Evolutionary conservation across 2,888 invertebrate species (phyloP).

Genomic region (Scaptomyza tumidula): DNA sequence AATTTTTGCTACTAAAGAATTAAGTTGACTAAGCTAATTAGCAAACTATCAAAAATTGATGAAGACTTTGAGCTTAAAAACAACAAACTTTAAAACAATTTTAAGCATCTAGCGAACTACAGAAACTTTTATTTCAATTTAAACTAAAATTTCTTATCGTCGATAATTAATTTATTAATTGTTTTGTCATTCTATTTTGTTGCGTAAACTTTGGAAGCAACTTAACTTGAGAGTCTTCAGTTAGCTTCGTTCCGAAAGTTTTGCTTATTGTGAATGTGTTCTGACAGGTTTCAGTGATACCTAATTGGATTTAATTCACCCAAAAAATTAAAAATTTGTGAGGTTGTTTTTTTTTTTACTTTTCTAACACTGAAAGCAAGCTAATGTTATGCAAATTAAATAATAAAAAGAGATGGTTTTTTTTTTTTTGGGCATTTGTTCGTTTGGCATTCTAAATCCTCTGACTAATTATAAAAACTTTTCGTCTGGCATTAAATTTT

Average conservation of each 20-base stretch:
- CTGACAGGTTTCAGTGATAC: neutral
- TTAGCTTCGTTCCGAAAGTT: neutral
- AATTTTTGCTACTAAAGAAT: neutral
- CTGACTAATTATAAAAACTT: constrained; percentile 55
- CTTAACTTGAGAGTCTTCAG: neutral
- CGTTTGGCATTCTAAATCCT: constrained; percentile 2
- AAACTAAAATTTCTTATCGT: neutral
- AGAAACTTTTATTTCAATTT: neutral
- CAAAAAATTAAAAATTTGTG: neutral
- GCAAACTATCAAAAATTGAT: constrained; percentile 35
- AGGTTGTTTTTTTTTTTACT: neutral
- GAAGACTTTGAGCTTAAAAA: neutral
- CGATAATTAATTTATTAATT: neutral
- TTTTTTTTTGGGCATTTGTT: neutral
- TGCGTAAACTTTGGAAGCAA: neutral
- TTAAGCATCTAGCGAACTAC: neutral
- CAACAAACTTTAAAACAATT: constrained; percentile 23
- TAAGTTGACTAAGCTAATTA: constrained; percentile 54
- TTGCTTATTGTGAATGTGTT: neutral
- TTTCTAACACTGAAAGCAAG: neutral
- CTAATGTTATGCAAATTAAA: neutral
- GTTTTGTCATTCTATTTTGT: neutral
- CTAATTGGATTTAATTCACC: neutral
- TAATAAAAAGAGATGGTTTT: neutral
- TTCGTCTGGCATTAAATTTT: constrained; percentile 41